These are phyloP conservation scores for Montipora efflorescens DNA, from an alignment of 64 coral and sea anemone species.

Conservation along the genomic window DNA sequence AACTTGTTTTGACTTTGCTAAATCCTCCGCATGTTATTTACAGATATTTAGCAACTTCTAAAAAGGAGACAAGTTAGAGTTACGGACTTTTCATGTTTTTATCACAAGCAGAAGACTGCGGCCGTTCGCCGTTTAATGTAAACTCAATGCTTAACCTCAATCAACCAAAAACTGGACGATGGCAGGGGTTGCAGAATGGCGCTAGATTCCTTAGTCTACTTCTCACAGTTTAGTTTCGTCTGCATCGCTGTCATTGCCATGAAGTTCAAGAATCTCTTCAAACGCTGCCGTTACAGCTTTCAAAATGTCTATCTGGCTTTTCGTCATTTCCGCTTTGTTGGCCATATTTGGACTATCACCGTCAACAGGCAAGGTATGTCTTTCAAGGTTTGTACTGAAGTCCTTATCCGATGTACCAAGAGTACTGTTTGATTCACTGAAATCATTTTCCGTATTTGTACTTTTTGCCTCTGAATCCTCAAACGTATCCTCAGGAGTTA, in stretches of 20 bases:
- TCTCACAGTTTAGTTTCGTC: constrained; percentile 83
- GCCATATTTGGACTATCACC: background rate
- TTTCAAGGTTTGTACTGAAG: background rate
- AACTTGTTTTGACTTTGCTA: too few relatives aligned
- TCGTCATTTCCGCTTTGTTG: constrained; percentile 33
- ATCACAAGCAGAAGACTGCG: too few relatives aligned
- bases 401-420: background rate
- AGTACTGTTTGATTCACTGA: background rate
- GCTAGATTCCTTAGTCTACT: background rate
- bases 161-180: background rate
- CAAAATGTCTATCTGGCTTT: constrained; percentile 82
- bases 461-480: background rate
- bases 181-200: background rate
- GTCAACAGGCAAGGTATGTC: background rate
- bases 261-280: constrained; percentile 75
- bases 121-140: too few relatives aligned
- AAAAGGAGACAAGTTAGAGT: too few relatives aligned
- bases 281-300: constrained; percentile 87
- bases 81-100: too few relatives aligned
- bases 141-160: too few relatives aligned
- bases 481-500: background rate
- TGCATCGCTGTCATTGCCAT: constrained; percentile 50
- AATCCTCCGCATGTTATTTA: too few relatives aligned
- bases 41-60: too few relatives aligned
- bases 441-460: background rate